These are phyloP conservation scores for Archivesica marissinica DNA, from an alignment of 1,140 invertebrate genomes.

Conservation along the genomic window DNA sequence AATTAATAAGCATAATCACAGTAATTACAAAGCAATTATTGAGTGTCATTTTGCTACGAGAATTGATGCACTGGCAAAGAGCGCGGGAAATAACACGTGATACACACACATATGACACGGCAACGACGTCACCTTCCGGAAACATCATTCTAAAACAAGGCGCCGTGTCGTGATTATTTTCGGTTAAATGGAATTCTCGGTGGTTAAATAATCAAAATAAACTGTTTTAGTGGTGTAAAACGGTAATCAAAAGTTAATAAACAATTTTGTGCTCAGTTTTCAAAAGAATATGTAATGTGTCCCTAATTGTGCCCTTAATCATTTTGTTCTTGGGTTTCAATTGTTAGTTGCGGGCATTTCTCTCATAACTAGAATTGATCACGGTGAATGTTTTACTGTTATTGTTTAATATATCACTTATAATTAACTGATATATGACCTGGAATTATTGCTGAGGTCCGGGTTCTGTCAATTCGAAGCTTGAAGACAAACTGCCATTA, in stretches of 20 bases:
- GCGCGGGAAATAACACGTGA: slow-evolving; percentile 43
- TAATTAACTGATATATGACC: slow-evolving; percentile 1
- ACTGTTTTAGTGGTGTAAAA: not conserved
- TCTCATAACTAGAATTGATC: slow-evolving; percentile 3
- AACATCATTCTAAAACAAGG: not conserved
- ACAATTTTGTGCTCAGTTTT: slow-evolving; percentile 41
- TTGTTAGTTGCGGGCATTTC: not conserved
- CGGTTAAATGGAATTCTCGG: not conserved
- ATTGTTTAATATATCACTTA: slow-evolving; percentile 24
- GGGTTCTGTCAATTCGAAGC: too few relatives aligned
- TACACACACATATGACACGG: slow-evolving; percentile 22
- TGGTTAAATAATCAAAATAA: slow-evolving; percentile 49
- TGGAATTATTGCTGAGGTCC: not conserved
- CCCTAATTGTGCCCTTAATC: slow-evolving; percentile 9
- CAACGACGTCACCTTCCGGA: slow-evolving; percentile 30
- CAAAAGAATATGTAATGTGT: not conserved
- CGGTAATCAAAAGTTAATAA: slow-evolving; percentile 26
- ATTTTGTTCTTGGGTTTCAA: slow-evolving; percentile 5
- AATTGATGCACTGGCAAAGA: slow-evolving; percentile 32
- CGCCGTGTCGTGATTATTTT: slow-evolving; percentile 24
- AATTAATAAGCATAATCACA: slow-evolving; percentile 54
- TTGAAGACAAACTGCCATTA: too few relatives aligned
- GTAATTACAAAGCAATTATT: slow-evolving; percentile 50
- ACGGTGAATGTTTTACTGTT: not conserved
- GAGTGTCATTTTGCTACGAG: slow-evolving; percentile 32